Conservation (phyloP, 2,888 invertebrate genomes). For the Scotopteryx bipunctaria region DNA sequence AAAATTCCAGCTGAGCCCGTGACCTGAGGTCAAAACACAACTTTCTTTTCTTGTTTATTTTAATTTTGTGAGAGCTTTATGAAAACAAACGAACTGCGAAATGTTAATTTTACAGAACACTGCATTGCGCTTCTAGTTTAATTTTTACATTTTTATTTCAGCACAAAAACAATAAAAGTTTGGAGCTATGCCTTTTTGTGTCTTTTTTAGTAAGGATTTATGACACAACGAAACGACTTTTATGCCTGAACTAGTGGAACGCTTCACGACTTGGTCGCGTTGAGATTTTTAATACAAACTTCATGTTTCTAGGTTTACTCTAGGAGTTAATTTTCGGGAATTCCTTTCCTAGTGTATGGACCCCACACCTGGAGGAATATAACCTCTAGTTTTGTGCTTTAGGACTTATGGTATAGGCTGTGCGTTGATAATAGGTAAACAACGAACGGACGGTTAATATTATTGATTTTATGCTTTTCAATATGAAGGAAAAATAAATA, state of each 20-base stretch:
- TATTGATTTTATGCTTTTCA: not conserved
- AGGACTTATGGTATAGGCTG: too few species aligned
- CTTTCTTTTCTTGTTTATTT: not conserved
- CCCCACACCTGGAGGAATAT: too few species aligned
- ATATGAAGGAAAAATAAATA: conserved; percentile 5
- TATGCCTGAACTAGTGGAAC: too few species aligned
- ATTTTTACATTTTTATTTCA: conserved; percentile 10
- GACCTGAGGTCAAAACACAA: not conserved
- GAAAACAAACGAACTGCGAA: conserved; percentile 7
- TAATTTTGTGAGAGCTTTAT: not conserved
- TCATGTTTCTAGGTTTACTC: too few species aligned
- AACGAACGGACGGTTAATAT: not conserved
- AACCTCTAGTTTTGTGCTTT: too few species aligned
- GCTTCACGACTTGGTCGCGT: too few species aligned
- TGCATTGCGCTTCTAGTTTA: conserved; percentile 19
- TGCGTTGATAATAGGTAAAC: too few species aligned
- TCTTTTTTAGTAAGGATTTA: not conserved
- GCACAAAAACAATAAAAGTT: conserved; percentile 4
- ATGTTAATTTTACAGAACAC: conserved; percentile 17
- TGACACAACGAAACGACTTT: too few species aligned
- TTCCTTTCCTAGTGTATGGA: too few species aligned
- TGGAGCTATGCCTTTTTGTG: not conserved
- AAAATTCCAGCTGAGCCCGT: not conserved
- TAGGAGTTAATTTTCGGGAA: too few species aligned
- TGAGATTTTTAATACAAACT: too few species aligned